Base-by-base conservation (phyloP, 1,140 invertebrate genomes). In the Reticulitermes speratus region DNA sequence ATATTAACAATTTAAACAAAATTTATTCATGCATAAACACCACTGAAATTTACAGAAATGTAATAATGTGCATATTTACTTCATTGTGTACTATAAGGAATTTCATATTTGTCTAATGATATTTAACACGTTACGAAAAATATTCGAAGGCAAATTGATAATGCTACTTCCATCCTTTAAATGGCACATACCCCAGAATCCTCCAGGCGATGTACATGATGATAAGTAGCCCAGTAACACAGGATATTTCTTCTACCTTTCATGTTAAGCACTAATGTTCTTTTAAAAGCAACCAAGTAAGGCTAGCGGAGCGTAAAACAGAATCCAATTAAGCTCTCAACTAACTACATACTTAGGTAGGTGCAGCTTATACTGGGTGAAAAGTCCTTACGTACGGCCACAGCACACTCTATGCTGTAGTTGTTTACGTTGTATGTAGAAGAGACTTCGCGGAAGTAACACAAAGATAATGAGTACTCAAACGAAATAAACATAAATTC, bases 331-430 rank as follows among this genome's bases (percentile, higher is more conserved):
- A 65, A 65, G 59, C 25, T 65, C 59, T 65, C 12, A 65, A 65
- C 59, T 65, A 65, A 65, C 59, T 65, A 65, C 59, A 65, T 25
- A 65, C 59, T 65, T 65, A 65, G 59, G 59, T 65, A 65, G 59
- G 12, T 65, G 21, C 59, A 65, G 59, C 59, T 65, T 25, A 65
- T 48, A 48, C 16, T 12, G 48, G 0, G 48, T 16, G 48, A 48
- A 48, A 48, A 48, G 48, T 2, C 48, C 48, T 48, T 48, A 48
- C 9, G 48, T 25, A 65, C 12, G 21, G 59, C 16, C 59, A 23
- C 19, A 65, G 19, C 59, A 65, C 59, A 23, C 21, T 65, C 21
- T 65, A 8, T 1, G 21, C 21, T 65, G 59, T n/a, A 65, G 12
- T 2, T 65, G 59, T 23, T 23, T 65, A 65, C 12, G 21, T 65